Evolutionary conservation across 2,113 vertebrate genomes (phyloP).

Genomic region (Tachysurus fulvidraco): DNA sequence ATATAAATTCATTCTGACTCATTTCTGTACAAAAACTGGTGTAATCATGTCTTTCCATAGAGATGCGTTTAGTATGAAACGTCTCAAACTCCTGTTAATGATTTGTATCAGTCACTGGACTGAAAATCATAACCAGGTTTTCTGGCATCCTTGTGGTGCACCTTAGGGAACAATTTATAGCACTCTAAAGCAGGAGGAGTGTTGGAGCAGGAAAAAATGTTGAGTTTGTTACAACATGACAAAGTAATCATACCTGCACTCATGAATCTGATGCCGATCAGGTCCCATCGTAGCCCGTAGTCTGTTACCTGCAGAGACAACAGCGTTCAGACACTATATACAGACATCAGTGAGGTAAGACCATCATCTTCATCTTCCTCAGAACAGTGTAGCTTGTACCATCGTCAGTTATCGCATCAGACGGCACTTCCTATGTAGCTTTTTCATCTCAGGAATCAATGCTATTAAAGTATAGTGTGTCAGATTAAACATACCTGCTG

Average conservation of each 20-base stretch:
- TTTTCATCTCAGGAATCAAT: slow-evolving; percentile 63
- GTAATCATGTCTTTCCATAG: too few relatives aligned
- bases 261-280: background rate
- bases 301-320: background rate
- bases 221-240: background rate
- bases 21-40: too few relatives aligned
- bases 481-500: background rate
- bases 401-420: slow-evolving; percentile 77
- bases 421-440: slow-evolving; percentile 75
- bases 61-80: too few relatives aligned
- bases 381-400: slow-evolving; percentile 56
- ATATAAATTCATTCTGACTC: too few relatives aligned
- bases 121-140: too few relatives aligned
- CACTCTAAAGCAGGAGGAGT: too few relatives aligned
- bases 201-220: background rate
- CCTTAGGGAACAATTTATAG: too few relatives aligned
- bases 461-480: too few relatives aligned
- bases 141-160: too few relatives aligned
- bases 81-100: too few relatives aligned
- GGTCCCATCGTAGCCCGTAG: background rate
- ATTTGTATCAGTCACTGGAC: too few relatives aligned
- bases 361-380: slow-evolving; percentile 51
- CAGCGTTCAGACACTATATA: background rate
- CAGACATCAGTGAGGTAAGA: background rate
- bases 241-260: background rate